Conservation (phyloP, 2,888 invertebrate species). For the Isotomurus palustris region DNA sequence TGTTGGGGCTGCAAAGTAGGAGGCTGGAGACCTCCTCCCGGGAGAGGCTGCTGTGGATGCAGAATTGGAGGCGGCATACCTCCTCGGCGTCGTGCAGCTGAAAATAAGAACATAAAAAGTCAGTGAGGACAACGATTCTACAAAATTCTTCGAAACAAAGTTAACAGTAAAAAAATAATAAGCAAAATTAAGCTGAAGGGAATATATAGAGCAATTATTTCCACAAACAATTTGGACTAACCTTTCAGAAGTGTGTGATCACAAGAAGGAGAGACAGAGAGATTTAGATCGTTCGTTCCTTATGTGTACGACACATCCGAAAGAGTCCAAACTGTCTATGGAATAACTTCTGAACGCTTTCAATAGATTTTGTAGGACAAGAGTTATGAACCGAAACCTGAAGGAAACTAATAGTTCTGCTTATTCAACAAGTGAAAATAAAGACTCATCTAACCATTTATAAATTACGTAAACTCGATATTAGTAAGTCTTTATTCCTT, state of each 20-base stretch:
- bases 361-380: neutral
- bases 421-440: too few species aligned
- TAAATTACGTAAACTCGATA: too few species aligned
- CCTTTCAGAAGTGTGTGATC: slow-evolving; percentile 39
- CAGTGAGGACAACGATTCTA: slow-evolving; percentile 2
- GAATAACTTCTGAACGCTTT: too few species aligned
- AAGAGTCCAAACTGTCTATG: slow-evolving; percentile 46
- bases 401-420: too few species aligned
- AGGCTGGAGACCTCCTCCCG: slow-evolving; percentile 53
- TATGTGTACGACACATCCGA: slow-evolving; percentile 34
- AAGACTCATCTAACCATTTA: too few species aligned
- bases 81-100: slow-evolving; percentile 35
- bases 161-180: neutral
- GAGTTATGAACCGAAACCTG: neutral
- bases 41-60: slow-evolving; percentile 45
- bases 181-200: neutral
- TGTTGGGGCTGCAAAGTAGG: slow-evolving; percentile 49
- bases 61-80: slow-evolving; percentile 45
- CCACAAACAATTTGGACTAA: slow-evolving; percentile 47
- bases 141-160: neutral
- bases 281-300: slow-evolving; percentile 18
- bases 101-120: slow-evolving; percentile 17
- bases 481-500: too few species aligned
- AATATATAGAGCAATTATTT: slow-evolving; percentile 30
- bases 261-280: slow-evolving; percentile 28